A percentile compares a stretch with the other conserved stretches of the same genome.
Evolutionary conservation across 2,888 invertebrate genomes (phyloP).

Genomic region (Leptopilina myrica): DNA sequence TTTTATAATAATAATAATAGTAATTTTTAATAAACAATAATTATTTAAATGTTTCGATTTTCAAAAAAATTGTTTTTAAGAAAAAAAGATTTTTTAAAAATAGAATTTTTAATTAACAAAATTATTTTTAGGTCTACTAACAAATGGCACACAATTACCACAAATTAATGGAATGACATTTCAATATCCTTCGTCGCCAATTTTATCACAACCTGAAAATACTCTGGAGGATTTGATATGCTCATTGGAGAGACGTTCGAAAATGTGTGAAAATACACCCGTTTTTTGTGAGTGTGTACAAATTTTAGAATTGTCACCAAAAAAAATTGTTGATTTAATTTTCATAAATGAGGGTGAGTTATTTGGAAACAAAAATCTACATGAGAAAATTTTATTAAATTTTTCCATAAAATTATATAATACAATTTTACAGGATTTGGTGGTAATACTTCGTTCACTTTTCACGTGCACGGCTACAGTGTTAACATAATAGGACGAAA

Average conservation of each 20-base stretch:
- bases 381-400: background rate
- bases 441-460: conserved; percentile 79
- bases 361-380: too few species aligned
- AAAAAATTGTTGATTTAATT: conserved; percentile 79
- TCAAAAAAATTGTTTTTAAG: too few species aligned
- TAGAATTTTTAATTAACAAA: too few species aligned
- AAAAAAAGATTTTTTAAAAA: background rate
- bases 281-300: conserved; percentile 80
- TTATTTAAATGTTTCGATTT: too few species aligned
- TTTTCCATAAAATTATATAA: background rate
- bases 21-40: too few species aligned
- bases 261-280: conserved; percentile 58
- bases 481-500: conserved; percentile 60
- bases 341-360: conserved; percentile 81
- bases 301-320: conserved; percentile 77
- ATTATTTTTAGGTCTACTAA: conserved; percentile 52
- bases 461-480: conserved; percentile 80
- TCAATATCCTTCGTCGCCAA: conserved; percentile 80
- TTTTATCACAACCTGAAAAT: conserved; percentile 78
- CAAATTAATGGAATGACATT: conserved; percentile 82
- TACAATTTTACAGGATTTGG: conserved; percentile 75
- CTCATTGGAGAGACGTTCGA: conserved; percentile 69
- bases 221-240: conserved; percentile 60
- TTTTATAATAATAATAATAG: too few species aligned
- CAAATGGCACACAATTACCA: conserved; percentile 62